These are phyloP conservation scores for Psilopsiagon aurifrons DNA, from an alignment of 2,113 vertebrate species.

Conservation along the genomic window DNA sequence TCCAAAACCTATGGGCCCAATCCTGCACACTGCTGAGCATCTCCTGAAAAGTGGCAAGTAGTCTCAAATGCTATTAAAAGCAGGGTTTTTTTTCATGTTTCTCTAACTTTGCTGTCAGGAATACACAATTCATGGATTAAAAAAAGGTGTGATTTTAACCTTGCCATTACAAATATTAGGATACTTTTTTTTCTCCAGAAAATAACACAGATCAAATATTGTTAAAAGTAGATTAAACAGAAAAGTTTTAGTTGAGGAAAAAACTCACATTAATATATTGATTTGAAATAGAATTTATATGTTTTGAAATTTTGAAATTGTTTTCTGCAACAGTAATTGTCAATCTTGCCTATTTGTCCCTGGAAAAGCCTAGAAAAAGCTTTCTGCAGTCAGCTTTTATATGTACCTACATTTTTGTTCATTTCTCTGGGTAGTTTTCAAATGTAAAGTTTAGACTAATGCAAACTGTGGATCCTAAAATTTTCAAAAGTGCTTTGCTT, in stretches of 20 bases:
- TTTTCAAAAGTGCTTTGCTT: background rate
- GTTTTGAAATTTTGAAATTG: background rate
- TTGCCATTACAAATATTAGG: background rate
- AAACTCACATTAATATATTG: fast-evolving
- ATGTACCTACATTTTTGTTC: background rate
- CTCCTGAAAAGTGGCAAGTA: background rate
- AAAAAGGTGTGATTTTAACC: background rate
- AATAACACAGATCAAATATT: background rate
- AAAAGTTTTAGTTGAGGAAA: background rate
- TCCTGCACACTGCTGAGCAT: background rate
- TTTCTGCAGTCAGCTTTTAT: background rate
- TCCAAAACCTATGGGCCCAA: background rate
- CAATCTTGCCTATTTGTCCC: background rate
- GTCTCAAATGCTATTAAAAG: background rate
- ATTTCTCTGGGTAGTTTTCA: background rate
- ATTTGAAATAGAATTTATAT: background rate
- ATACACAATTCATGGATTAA: background rate
- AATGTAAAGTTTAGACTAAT: background rate
- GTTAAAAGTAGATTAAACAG: background rate
- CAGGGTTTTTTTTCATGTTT: background rate
- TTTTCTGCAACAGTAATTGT: background rate
- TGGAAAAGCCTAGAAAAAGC: background rate
- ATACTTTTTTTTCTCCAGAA: background rate
- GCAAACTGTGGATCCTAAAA: background rate
- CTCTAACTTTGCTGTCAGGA: background rate